These are phyloP conservation scores for Nephrotoma flavescens DNA, from an alignment of 2,888 invertebrate species.

Conservation along the genomic window DNA sequence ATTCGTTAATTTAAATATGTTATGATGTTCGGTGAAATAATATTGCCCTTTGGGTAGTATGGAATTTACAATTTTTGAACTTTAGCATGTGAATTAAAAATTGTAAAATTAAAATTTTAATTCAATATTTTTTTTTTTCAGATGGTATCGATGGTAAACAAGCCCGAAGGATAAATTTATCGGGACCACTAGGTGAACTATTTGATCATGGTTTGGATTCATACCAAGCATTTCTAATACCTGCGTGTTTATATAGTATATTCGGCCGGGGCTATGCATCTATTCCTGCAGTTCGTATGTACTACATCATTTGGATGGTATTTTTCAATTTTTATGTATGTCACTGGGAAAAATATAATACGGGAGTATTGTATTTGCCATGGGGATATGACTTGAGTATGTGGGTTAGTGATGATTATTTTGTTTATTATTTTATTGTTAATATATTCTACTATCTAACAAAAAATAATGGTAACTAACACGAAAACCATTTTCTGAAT, in stretches of 20 bases:
- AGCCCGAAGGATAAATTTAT: conserved; percentile 84
- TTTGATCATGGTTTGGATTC: conserved; percentile 98
- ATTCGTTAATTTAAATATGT: not conserved
- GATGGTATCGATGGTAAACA: conserved; percentile 99
- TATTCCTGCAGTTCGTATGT: conserved; percentile 68
- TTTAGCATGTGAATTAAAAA: not conserved
- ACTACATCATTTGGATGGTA: conserved; percentile 82
- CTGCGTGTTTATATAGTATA: conserved; percentile 85
- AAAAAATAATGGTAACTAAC: conserved; percentile 20
- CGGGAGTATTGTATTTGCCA: conserved; percentile 84
- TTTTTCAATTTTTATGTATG: conserved; percentile 90
- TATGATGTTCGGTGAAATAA: not conserved
- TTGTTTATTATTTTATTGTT: not conserved
- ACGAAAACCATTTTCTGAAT: not conserved
- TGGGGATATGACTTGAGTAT: conserved; percentile 99
- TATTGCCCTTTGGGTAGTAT: not conserved
- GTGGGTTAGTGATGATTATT: conserved; percentile 43
- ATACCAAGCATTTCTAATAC: conserved; percentile 89
- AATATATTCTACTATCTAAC: not conserved
- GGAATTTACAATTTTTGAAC: not conserved
- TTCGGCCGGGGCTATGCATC: conserved; percentile 62
- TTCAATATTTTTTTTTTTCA: conserved; percentile 21
- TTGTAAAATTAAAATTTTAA: not conserved
- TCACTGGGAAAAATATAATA: conserved; percentile 99
- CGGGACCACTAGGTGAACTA: conserved; percentile 90